Conservation (phyloP, 2,888 invertebrate genomes). For the Gibbula magus region DNA sequence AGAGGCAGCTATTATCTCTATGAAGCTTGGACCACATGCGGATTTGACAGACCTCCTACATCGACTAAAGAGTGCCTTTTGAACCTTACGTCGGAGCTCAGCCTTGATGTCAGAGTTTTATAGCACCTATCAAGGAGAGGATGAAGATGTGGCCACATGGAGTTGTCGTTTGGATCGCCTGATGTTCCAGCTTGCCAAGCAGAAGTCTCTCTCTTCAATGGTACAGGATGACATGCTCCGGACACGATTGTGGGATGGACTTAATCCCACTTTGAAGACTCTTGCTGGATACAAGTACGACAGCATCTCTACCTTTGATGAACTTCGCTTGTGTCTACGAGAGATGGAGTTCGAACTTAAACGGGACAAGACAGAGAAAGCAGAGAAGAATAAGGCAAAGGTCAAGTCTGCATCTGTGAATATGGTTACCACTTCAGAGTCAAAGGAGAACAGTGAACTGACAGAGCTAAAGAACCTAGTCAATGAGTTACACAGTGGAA, state of each 20-base stretch:
- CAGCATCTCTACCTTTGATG: not conserved
- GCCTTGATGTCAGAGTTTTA: not conserved
- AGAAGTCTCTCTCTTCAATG: not conserved
- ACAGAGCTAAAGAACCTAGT: no score
- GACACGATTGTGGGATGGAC: not conserved
- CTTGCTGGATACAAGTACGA: not conserved
- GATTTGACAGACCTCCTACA: not conserved
- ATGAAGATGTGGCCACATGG: no score
- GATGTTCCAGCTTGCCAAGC: not conserved
- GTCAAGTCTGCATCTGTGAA: no score
- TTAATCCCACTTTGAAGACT: not conserved
- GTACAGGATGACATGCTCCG: not conserved
- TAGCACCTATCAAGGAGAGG: not conserved
- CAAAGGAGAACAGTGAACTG: no score
- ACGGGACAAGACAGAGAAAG: no score
- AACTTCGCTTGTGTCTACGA: no score
- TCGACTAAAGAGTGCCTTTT: not conserved
- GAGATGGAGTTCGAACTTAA: no score
- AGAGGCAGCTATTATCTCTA: not conserved
- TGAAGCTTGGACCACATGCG: not conserved
- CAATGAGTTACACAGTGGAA: no score
- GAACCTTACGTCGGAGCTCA: not conserved
- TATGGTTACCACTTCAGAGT: no score
- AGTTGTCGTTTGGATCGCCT: no score
- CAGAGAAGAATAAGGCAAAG: no score